Evolutionary conservation across 2,113 vertebrate genomes (phyloP).

Genomic region (Dromas ardeola): DNA sequence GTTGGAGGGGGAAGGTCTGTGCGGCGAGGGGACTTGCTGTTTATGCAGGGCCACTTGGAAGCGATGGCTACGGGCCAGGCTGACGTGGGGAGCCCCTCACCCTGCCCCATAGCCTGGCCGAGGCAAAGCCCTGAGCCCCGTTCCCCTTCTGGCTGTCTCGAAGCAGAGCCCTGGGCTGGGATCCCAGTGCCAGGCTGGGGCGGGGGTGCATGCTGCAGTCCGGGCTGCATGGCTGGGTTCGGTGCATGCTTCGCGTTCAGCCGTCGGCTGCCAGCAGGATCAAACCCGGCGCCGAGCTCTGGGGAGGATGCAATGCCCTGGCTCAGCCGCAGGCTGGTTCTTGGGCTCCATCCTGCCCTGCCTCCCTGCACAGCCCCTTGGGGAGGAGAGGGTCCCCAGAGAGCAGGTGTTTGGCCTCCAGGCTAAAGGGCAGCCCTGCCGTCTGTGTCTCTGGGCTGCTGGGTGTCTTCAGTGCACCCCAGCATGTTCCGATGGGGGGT

Average conservation of each 20-base stretch:
- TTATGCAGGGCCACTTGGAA: background rate
- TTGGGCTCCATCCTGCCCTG: background rate
- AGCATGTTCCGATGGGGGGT: rapidly evolving
- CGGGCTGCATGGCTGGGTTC: background rate
- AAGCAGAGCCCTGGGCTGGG: background rate
- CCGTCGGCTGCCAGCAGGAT: background rate
- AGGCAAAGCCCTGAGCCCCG: background rate
- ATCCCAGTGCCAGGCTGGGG: background rate
- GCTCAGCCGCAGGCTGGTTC: background rate
- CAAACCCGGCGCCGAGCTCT: background rate
- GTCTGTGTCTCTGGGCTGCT: background rate
- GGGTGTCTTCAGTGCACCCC: background rate
- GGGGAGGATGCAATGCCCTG: background rate
- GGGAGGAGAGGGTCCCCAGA: background rate
- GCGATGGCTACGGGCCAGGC: background rate
- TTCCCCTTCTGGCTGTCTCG: constrained; percentile 26
- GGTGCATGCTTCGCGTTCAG: background rate
- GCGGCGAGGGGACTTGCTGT: background rate
- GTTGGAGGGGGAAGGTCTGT: background rate
- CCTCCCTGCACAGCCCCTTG: rapidly evolving
- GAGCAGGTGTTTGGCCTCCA: background rate
- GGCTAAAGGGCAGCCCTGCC: background rate
- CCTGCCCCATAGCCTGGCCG: background rate
- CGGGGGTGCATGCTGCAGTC: background rate
- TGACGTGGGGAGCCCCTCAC: background rate